Evolutionary conservation across 2,113 vertebrate genomes (phyloP).

Genomic region (Eupsittula cactorum): DNA sequence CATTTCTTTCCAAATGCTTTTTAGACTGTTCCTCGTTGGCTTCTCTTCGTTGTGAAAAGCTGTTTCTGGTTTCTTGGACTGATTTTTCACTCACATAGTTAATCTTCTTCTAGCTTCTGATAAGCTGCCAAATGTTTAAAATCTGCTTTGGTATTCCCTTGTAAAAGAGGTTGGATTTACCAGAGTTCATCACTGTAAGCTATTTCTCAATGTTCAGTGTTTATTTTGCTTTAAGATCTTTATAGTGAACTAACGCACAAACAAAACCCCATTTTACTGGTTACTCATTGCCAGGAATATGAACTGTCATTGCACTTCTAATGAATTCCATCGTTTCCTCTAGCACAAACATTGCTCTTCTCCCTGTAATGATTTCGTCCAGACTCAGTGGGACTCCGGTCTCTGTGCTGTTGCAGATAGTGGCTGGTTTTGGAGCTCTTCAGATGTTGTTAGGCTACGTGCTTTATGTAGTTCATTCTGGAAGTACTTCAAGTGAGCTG

Average conservation of each 20-base stretch:
- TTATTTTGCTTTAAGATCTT: conserved; percentile 31
- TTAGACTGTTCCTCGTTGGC: conserved; percentile 40
- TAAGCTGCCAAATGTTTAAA: conserved; percentile 61
- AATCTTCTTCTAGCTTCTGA: conserved; percentile 57
- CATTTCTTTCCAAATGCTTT: conserved; percentile 38
- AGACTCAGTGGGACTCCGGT: conserved; percentile 10
- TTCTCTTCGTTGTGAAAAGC: conserved; percentile 34
- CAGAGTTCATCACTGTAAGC: conserved; percentile 26
- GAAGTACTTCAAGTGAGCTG: background rate
- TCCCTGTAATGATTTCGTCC: background rate
- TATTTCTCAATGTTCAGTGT: conserved; percentile 41
- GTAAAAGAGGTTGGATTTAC: conserved; percentile 45
- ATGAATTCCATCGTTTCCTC: conserved; percentile 48
- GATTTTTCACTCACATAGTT: conserved; percentile 62
- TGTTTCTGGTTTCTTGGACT: conserved; percentile 59
- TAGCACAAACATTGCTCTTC: background rate
- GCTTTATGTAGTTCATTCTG: background rate
- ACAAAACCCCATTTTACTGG: background rate
- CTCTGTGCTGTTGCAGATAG: conserved; percentile 3
- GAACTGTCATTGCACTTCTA: background rate
- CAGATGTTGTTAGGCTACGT: background rate
- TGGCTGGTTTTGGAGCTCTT: background rate
- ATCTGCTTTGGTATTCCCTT: conserved; percentile 57
- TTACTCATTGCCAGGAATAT: background rate
- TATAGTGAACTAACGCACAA: conserved; percentile 13